Base-by-base conservation (phyloP, 2,888 invertebrate genomes). In the Epirrita christyi region DNA sequence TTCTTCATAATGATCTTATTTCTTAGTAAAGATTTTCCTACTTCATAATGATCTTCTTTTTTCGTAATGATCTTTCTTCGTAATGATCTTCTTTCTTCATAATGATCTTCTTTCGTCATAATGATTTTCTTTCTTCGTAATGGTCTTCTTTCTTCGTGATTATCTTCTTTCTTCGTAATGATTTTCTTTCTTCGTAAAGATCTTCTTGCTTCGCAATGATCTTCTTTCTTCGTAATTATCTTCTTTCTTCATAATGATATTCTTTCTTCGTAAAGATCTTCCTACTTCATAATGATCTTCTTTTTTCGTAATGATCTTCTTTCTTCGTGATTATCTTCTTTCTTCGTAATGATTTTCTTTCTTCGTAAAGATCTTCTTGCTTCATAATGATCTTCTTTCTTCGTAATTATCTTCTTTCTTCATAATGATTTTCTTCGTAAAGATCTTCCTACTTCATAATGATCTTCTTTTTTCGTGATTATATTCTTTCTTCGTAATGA, bases 271-370 rank as follows among this genome's bases (percentile, higher is more conserved):
- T 21, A 4, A 21, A 3, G 4, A 21, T 21, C 21, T 21, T 21
- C 21, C 4, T 21, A 3, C 21, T 21, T 21, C 21, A 21, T 21
- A 21, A 21, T 2, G n/a, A n/a, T n/a, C 4, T 21, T 21, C 4
- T 21, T 21, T 21, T 9, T 41, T 41, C 45, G 48, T 21, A 21
- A 21, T 21, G 21, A 21, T 21, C 29, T 29, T 29, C 4, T 29
- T 29, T 6, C 29, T 29, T 29, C 9, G 6, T 29, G 9, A 29
- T 29, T 5, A 29, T 29, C 29, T 29, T 29, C 29, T 61, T 60
- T 44, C 15, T 42, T 48, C 53, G 57, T 61, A 36, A 21, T 42
- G 0, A 42, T 59, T 45, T 36, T 34, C 41, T 40, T 44, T 38
- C 11, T 41, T 50, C 40, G 29, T 9, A 9, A 40, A 27, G 7